Conservation (phyloP, 2,113 vertebrate genomes). For the Percopsis transmontana region DNA sequence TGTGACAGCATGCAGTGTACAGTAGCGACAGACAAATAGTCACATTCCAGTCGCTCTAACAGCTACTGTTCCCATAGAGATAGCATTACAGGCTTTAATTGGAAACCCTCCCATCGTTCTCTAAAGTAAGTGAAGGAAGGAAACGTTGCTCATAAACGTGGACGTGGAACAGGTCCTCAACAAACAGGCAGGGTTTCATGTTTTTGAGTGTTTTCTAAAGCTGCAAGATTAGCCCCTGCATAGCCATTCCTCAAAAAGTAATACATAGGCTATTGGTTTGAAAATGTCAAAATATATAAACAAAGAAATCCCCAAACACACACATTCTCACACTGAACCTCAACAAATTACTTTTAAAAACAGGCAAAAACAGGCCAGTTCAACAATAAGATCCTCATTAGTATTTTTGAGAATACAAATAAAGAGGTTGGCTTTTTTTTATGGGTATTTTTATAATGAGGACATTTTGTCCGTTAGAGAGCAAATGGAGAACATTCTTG, state of each 20-base stretch:
- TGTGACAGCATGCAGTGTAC: constrained; percentile 35
- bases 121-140: too few relatives aligned
- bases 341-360: not conserved
- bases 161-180: too few relatives aligned
- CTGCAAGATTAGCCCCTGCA: constrained; percentile 2
- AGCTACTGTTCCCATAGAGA: constrained; percentile 11
- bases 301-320: not conserved
- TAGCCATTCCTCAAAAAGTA: not conserved
- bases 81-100: constrained; percentile 16
- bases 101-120: not conserved
- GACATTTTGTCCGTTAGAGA: too few relatives aligned
- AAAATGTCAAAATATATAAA: not conserved
- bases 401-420: too few relatives aligned
- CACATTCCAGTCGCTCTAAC: constrained; percentile 38
- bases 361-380: too few relatives aligned
- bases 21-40: constrained; percentile 26
- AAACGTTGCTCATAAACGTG: constrained; percentile 24
- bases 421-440: too few relatives aligned
- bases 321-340: constrained; percentile 5
- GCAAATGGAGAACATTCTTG: too few relatives aligned
- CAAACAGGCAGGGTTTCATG: too few relatives aligned
- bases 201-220: too few relatives aligned
- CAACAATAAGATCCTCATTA: too few relatives aligned
- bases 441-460: too few relatives aligned
- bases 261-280: not conserved